phyloP scores from a whole-genome alignment of 2,113 vertebrate genomes.

The Tragelaphus scriptus region DNA sequence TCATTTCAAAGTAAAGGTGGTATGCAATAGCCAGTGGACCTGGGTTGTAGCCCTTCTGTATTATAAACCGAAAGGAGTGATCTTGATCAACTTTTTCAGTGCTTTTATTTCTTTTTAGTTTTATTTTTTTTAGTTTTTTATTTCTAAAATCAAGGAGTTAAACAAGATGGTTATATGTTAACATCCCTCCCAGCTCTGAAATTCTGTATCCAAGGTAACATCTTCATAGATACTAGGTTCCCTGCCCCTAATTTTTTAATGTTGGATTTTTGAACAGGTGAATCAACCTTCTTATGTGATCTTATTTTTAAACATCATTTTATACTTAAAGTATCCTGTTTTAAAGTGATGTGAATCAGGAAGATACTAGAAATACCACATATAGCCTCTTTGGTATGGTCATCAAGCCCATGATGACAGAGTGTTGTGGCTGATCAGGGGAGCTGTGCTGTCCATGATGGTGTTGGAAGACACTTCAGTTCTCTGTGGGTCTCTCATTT shows the following conservation, averaged over 20 bases:
- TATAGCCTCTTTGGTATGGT: neutral
- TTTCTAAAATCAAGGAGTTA: neutral
- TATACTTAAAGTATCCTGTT: neutral
- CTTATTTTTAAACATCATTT: neutral
- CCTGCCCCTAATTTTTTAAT: neutral
- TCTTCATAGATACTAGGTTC: neutral
- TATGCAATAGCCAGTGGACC: rapidly evolving
- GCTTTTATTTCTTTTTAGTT: too few species aligned
- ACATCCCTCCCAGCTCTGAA: neutral
- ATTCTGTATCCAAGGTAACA: neutral
- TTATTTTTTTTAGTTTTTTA: too few species aligned
- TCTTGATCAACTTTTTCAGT: neutral
- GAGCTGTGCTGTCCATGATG: neutral
- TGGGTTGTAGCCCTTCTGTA: neutral
- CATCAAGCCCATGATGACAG: neutral
- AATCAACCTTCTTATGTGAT: neutral
- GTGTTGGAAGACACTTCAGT: neutral
- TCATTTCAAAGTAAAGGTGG: neutral
- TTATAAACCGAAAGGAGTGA: neutral
- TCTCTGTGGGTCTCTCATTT: neutral
- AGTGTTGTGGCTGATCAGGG: neutral
- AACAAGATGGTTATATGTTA: neutral
- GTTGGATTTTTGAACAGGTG: neutral
- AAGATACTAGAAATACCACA: neutral
- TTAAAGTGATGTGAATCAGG: neutral